A percentile compares a stretch with the other conserved stretches of the same genome.
These are phyloP conservation scores for Eupleurogrammus muticus DNA, from an alignment of 2,797 vertebrate species.

Conservation along the genomic window DNA sequence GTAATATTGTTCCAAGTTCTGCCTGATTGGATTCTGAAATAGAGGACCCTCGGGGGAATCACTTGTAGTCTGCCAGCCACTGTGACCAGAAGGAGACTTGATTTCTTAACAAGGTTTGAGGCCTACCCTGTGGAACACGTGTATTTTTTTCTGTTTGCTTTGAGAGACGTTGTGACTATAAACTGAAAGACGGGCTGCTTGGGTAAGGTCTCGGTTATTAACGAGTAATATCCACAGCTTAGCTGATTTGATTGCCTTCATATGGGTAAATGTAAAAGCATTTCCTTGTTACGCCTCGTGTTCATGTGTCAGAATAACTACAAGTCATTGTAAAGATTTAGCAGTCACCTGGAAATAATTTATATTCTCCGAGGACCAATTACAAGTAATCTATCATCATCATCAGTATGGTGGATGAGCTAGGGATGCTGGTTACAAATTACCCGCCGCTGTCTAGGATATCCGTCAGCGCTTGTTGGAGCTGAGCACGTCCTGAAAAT, in stretches of 20 bases:
- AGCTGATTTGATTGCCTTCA: constrained; percentile 45
- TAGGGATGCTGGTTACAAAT: constrained; percentile 60
- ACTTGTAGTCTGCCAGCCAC: constrained; percentile 79
- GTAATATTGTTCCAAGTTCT: constrained; percentile 83
- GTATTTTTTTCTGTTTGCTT: constrained; percentile 47
- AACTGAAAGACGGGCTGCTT: constrained; percentile 8
- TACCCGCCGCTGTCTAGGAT: constrained; percentile 60
- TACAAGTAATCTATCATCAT: constrained; percentile 70
- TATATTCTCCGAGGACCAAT: constrained; percentile 66
- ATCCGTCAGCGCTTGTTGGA: constrained; percentile 49
- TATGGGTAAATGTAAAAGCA: constrained; percentile 14
- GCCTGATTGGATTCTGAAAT: constrained; percentile 82
- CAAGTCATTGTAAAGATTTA: constrained; percentile 50
- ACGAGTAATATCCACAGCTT: background rate
- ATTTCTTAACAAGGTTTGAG: constrained; percentile 67
- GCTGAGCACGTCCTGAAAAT: constrained; percentile 32
- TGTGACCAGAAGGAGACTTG: constrained; percentile 69
- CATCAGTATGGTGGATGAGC: constrained; percentile 66
- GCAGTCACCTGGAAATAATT: constrained; percentile 72
- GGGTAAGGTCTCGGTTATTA: constrained; percentile 15
- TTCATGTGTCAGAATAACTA: constrained; percentile 35
- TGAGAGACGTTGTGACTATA: constrained; percentile 25
- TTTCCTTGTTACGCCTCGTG: constrained; percentile 25
- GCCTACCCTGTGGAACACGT: constrained; percentile 40
- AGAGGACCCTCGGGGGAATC: constrained; percentile 76